phyloP scores from a whole-genome alignment of 2,888 invertebrate species.

The Diachrysia chrysitis region DNA sequence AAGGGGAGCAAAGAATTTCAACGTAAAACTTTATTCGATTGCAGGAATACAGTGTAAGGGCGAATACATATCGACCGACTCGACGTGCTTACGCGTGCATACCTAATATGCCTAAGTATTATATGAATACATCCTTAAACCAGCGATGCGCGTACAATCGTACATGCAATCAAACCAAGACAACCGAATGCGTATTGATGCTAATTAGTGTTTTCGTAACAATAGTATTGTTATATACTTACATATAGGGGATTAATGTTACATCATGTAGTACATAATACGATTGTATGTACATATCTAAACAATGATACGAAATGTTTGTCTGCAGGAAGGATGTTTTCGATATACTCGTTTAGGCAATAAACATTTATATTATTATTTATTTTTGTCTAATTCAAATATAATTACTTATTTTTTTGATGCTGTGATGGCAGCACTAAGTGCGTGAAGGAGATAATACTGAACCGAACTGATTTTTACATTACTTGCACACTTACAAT shows the following conservation, averaged over 20 bases:
- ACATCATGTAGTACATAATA: neutral
- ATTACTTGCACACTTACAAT: too few species aligned
- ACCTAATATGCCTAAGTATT: constrained; percentile 19
- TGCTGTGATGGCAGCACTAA: neutral
- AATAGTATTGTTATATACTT: constrained; percentile 9
- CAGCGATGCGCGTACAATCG: constrained; percentile 17
- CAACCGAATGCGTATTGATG: constrained; percentile 36
- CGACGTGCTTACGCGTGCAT: constrained; percentile 42
- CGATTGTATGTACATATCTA: neutral
- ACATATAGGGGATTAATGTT: neutral
- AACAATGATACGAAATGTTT: too few species aligned
- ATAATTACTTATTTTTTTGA: too few species aligned
- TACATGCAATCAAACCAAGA: constrained; percentile 41
- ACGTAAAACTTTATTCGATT: constrained; percentile 39
- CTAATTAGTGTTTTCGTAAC: constrained; percentile 43
- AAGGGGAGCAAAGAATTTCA: constrained; percentile 28
- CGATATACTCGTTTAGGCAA: too few species aligned
- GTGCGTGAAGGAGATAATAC: too few species aligned
- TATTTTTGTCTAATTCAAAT: too few species aligned
- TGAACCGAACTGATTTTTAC: too few species aligned
- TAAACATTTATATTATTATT: too few species aligned
- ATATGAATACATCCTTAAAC: constrained; percentile 21
- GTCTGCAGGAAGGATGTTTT: too few species aligned
- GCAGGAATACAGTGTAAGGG: constrained; percentile 40
- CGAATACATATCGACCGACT: constrained; percentile 25